phyloP scores from a whole-genome alignment of 2,888 invertebrate genomes.

The Melanargia galathea region DNA sequence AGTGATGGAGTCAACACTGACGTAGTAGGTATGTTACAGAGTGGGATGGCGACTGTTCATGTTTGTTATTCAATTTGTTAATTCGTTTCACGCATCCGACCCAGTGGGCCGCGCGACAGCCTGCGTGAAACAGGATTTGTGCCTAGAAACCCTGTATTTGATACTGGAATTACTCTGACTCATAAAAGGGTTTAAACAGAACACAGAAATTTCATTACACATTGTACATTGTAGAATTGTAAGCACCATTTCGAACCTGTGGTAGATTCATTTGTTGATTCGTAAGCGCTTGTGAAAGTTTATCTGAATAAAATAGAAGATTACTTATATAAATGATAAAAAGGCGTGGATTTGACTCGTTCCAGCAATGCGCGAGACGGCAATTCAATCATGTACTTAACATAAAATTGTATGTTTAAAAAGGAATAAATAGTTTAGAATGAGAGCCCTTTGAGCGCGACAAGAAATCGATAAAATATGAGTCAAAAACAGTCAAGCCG shows the following conservation, averaged over 20 bases:
- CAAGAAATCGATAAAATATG: not conserved
- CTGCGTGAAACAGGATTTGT: slow-evolving; percentile 13
- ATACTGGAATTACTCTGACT: not conserved
- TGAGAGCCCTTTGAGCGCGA: not conserved
- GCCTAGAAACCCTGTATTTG: slow-evolving; percentile 7
- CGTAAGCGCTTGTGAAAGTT: too few species aligned
- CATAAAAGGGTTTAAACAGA: not conserved
- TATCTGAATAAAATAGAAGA: too few species aligned
- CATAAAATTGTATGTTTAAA: not conserved
- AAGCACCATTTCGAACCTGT: too few species aligned
- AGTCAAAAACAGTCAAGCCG: too few species aligned
- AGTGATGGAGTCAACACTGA: too few species aligned
- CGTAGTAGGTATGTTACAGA: not conserved
- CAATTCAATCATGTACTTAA: too few species aligned
- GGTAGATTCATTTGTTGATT: too few species aligned
- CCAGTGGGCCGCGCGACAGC: slow-evolving; percentile 15
- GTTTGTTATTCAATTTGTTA: slow-evolving; percentile 27
- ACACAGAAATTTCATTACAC: not conserved
- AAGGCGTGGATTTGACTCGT: too few species aligned
- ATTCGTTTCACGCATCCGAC: slow-evolving; percentile 22
- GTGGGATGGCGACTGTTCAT: slow-evolving; percentile 5
- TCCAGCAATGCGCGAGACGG: too few species aligned
- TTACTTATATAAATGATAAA: too few species aligned
- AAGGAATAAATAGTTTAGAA: not conserved
- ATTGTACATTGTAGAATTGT: too few species aligned